Evolutionary conservation across 2,797 vertebrate genomes (phyloP).

Genomic region (Austrolebias charrua): DNA sequence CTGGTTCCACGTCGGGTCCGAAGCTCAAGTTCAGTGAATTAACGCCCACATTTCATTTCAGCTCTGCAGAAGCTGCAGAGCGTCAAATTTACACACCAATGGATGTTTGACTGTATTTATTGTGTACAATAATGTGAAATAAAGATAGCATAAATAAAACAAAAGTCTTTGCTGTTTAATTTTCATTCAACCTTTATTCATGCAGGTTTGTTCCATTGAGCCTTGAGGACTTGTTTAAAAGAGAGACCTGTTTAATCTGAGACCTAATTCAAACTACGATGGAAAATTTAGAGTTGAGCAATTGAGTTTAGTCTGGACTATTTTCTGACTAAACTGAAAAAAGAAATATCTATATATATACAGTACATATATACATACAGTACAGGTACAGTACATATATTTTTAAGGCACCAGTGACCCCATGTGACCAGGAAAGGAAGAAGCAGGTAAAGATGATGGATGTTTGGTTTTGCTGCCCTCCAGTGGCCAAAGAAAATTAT

Average conservation of each 20-base stretch:
- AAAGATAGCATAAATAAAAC: conserved; percentile 81
- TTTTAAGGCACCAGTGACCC: too few species aligned
- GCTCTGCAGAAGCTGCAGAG: conserved; percentile 47
- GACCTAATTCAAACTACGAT: too few species aligned
- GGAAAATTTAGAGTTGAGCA: background rate
- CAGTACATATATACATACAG: too few species aligned
- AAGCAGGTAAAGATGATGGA: too few species aligned
- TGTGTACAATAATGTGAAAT: conserved; percentile 96
- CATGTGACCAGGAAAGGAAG: too few species aligned
- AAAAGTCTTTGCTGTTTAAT: background rate
- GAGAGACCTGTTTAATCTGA: too few species aligned
- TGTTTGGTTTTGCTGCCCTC: background rate
- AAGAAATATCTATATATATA: too few species aligned
- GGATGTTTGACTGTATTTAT: conserved; percentile 96
- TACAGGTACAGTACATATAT: too few species aligned
- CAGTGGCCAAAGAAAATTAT: background rate
- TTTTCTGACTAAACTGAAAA: background rate
- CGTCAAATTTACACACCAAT: conserved; percentile 79
- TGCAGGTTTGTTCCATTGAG: too few species aligned
- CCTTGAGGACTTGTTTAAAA: too few species aligned
- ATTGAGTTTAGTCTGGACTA: too few species aligned
- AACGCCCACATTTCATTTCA: conserved; percentile 34
- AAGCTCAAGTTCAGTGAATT: conserved; percentile 50
- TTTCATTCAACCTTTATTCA: too few species aligned
- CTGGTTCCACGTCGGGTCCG: conserved; percentile 37